phyloP scores from a whole-genome alignment of 1,140 invertebrate genomes.

The Pristionchus pacificus region DNA sequence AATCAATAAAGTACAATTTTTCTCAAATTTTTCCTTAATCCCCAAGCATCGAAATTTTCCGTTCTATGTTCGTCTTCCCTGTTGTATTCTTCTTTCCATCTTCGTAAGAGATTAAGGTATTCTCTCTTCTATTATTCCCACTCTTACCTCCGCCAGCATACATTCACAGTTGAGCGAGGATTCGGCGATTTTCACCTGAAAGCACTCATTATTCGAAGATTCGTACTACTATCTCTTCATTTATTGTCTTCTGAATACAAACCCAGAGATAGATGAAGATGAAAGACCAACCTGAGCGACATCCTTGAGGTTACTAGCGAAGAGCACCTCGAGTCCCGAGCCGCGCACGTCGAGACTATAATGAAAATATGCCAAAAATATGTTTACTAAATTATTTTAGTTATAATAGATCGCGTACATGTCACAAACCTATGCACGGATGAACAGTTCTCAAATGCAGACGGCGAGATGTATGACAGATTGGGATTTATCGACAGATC shows the following conservation, averaged over 20 bases:
- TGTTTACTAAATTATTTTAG: not conserved
- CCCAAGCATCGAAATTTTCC: no score
- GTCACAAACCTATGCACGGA: not conserved
- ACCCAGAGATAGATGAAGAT: no score
- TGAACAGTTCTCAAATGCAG: not conserved
- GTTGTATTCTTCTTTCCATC: no score
- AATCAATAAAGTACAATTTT: no score
- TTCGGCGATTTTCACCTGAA: not conserved
- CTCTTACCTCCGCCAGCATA: slow-evolving; percentile 1
- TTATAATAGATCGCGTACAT: no score
- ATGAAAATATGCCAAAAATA: not conserved
- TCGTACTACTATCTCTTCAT: no score
- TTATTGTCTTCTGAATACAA: not conserved
- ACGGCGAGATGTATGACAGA: not conserved
- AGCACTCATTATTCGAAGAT: not conserved
- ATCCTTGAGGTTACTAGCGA: not conserved
- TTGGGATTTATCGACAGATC: not conserved
- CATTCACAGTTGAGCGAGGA: slow-evolving; percentile 12
- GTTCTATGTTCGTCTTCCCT: no score
- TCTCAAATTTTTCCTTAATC: no score
- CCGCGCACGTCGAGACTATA: not conserved
- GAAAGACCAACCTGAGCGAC: not conserved
- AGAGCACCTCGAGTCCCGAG: not conserved
- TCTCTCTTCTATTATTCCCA: no score
- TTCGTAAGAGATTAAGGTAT: no score